Percentiles rank a stretch among this genome's conserved stretches.
Evolutionary conservation across 2,888 invertebrate species (phyloP).

Genomic region (Morpho achilles): DNA sequence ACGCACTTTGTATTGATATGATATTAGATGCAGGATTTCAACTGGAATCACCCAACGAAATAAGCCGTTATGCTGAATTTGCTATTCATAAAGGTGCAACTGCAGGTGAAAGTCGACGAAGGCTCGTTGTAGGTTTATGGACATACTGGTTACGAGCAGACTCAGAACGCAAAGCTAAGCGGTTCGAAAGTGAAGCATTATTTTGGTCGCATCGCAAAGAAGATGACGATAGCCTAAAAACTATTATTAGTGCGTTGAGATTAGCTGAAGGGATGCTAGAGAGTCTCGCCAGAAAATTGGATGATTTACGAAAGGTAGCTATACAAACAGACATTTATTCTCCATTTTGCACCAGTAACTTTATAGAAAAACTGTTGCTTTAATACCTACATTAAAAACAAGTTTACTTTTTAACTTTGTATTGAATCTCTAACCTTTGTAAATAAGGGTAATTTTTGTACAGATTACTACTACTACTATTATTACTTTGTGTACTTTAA

Average conservation of each 20-base stretch:
- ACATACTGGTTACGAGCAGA: constrained; percentile 64
- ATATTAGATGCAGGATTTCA: constrained; percentile 78
- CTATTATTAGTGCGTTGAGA: constrained; percentile 55
- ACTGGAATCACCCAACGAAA: constrained; percentile 65
- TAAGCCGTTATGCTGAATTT: constrained; percentile 59
- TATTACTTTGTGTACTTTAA: too few relatives aligned
- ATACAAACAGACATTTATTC: neutral
- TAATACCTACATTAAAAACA: too few relatives aligned
- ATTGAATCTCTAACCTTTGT: too few relatives aligned
- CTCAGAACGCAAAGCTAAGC: constrained; percentile 51
- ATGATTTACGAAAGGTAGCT: constrained; percentile 60
- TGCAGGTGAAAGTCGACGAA: constrained; percentile 45
- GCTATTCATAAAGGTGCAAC: constrained; percentile 43
- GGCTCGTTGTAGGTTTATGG: constrained; percentile 60
- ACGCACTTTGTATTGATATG: constrained; percentile 78
- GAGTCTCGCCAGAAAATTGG: constrained; percentile 65
- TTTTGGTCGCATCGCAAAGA: constrained; percentile 44
- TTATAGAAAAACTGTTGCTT: too few relatives aligned
- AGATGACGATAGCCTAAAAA: constrained; percentile 49
- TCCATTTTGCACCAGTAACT: too few relatives aligned
- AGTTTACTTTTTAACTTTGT: too few relatives aligned
- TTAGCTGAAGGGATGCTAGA: constrained; percentile 69
- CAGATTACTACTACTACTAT: too few relatives aligned
- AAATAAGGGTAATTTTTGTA: too few relatives aligned
- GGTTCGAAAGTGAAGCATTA: constrained; percentile 62